Evolutionary conservation across 2,888 invertebrate genomes (phyloP), one percentile per base, ranked within the genome.

Genomic region (Drosophila borborema): DNA sequence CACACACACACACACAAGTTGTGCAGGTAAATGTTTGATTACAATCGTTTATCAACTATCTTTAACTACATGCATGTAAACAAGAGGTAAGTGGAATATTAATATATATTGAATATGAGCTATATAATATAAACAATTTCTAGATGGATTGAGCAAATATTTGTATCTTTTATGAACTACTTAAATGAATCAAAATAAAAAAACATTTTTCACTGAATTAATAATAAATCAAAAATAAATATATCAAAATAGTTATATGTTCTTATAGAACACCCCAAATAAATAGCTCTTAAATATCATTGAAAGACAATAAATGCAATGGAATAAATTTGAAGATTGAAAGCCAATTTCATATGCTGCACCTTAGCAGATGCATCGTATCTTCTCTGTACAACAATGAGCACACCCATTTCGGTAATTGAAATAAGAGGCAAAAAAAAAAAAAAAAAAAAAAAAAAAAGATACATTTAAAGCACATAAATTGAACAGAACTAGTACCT

Each of bases 331-430:
- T 20, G 3, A 10, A 28, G 31, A 51, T 66, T 16, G 14, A 45
- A 46, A 41, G 31, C 45, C 46, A 58, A 56, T 49, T 58, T 48
- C 3, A 43, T 46, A 45, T 55, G 45, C 45, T 55, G 36, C n/a
- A 18, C 55, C 59, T 3, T 43, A 9, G 14, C 54, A 51, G 70
- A 73, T 62, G 64, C 51, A 31, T 16, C 40, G 18, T 16, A 51
- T 62, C 61, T 51, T 38, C 2, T 2, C 23, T 9, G n/a, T 63
- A 53, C 80, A 74, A 67, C 74, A 70, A 74, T 67, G 77, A 72
- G 56, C 64, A 76, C 67, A 68, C 64, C 81, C 77, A 78, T 68
- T 76, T 72, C 12, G 59, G 77, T 80, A 78, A 78, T 78, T 80
- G 80, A 80, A 72, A 80, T 80, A 72, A 80, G 72, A 80, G 67